Percentiles rank a stretch among this genome's conserved stretches.
Conservation (phyloP, 1,140 invertebrate species). For the Dufourea novaeangliae region DNA sequence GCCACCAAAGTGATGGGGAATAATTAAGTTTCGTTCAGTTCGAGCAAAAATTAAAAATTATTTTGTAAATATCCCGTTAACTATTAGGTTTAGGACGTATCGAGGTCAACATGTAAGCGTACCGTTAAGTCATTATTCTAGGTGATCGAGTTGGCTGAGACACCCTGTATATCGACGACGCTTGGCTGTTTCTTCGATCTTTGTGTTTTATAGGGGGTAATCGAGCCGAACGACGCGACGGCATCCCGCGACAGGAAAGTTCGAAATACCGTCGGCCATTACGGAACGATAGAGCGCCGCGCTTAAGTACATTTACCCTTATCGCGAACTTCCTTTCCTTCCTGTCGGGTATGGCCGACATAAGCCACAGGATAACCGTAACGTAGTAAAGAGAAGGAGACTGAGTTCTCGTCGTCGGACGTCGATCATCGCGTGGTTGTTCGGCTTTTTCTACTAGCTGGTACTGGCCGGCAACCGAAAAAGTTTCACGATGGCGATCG, state of each 20-base stretch:
- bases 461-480: background rate
- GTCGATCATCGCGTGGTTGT: constrained; percentile 44
- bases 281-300: background rate
- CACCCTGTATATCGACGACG: too few relatives aligned
- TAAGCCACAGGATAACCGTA: constrained; percentile 53
- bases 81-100: too few relatives aligned
- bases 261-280: constrained; percentile 5
- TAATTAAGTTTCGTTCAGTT: too few relatives aligned
- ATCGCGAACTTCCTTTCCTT: constrained; percentile 22
- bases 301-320: constrained; percentile 45
- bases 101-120: too few relatives aligned
- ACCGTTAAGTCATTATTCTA: too few relatives aligned
- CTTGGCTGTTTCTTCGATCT: too few relatives aligned
- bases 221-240: background rate
- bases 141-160: too few relatives aligned
- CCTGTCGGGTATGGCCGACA: constrained; percentile 25
- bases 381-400: background rate
- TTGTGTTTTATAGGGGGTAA: background rate
- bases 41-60: too few relatives aligned
- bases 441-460: constrained; percentile 26
- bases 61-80: too few relatives aligned
- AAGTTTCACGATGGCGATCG: constrained; percentile 40
- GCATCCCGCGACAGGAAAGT: background rate
- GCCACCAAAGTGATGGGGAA: too few relatives aligned
- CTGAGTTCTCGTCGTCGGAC: background rate